Evolutionary conservation across 2,113 vertebrate genomes (phyloP).

Genomic region (Bubo bubo): DNA sequence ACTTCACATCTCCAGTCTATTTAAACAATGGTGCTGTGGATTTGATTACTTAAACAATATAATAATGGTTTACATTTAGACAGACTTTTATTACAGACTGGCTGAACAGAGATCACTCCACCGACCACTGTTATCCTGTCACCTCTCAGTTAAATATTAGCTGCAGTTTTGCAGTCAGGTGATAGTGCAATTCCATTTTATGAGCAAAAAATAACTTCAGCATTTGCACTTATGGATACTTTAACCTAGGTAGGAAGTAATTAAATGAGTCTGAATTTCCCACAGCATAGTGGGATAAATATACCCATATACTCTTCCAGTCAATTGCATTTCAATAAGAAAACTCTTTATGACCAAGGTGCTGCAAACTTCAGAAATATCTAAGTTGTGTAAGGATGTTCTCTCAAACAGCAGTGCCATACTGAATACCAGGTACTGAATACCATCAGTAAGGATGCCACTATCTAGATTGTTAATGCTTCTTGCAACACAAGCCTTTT

Average conservation of each 20-base stretch:
- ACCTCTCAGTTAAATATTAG: not conserved
- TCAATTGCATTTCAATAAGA: not conserved
- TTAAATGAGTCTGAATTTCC: not conserved
- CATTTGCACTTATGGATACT: not conserved
- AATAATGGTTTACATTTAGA: slow-evolving; percentile 20
- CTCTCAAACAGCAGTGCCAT: not conserved
- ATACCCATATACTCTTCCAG: not conserved
- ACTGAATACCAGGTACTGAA: not conserved
- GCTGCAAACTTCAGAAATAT: not conserved
- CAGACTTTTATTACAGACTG: not conserved
- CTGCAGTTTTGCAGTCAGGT: not conserved
- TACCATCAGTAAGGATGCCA: not conserved
- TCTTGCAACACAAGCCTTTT: not conserved
- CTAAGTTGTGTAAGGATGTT: not conserved
- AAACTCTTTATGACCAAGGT: not conserved
- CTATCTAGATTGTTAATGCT: not conserved
- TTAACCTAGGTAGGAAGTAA: not conserved
- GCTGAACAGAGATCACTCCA: not conserved
- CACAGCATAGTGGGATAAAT: not conserved
- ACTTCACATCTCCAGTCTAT: not conserved
- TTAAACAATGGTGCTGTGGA: slow-evolving; percentile 18
- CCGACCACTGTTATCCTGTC: not conserved
- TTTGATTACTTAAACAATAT: slow-evolving; percentile 39
- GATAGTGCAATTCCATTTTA: not conserved
- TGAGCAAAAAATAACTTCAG: not conserved